These are phyloP conservation scores for Acronicta aceris DNA, from an alignment of 2,888 invertebrate species.

Conservation along the genomic window DNA sequence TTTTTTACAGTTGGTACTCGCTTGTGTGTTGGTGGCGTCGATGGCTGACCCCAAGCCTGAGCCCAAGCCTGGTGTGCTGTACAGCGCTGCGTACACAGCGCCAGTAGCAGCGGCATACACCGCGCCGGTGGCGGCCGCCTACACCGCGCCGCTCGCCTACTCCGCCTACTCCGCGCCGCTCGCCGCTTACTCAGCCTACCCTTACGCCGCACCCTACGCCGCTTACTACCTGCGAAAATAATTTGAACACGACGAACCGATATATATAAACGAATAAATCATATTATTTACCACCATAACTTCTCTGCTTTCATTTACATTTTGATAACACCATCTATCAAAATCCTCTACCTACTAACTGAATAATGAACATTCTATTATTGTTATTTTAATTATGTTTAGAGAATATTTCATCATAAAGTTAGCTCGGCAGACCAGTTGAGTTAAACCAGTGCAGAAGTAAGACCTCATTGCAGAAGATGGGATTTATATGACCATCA, in stretches of 20 bases:
- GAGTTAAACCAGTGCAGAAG: no score
- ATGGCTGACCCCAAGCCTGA: slow-evolving; percentile 59
- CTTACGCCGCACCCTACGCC: slow-evolving; percentile 67
- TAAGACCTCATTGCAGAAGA: no score
- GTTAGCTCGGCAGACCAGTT: no score
- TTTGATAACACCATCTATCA: no score
- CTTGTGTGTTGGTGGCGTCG: slow-evolving; percentile 72
- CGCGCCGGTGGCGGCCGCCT: slow-evolving; percentile 78
- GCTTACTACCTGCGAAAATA: slow-evolving; percentile 48
- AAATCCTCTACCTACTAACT: no score
- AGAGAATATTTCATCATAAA: no score
- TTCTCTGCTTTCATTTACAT: slow-evolving; percentile 3
- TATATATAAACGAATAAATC: slow-evolving; percentile 18
- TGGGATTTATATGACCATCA: no score
- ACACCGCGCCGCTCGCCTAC: slow-evolving; percentile 79
- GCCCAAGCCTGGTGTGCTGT: slow-evolving; percentile 65
- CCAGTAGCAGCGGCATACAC: slow-evolving; percentile 68
- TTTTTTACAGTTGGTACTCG: slow-evolving; percentile 73
- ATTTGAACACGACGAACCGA: not conserved
- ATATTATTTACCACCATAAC: not conserved
- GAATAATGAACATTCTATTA: no score
- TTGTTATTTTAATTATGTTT: no score
- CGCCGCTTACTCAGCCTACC: slow-evolving; percentile 68
- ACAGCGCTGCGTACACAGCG: slow-evolving; percentile 65
- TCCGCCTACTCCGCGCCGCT: slow-evolving; percentile 67